Percentiles rank a stretch among this genome's conserved stretches.
Conservation (phyloP, 2,888 invertebrate species). For the Diaprepes abbreviatus region DNA sequence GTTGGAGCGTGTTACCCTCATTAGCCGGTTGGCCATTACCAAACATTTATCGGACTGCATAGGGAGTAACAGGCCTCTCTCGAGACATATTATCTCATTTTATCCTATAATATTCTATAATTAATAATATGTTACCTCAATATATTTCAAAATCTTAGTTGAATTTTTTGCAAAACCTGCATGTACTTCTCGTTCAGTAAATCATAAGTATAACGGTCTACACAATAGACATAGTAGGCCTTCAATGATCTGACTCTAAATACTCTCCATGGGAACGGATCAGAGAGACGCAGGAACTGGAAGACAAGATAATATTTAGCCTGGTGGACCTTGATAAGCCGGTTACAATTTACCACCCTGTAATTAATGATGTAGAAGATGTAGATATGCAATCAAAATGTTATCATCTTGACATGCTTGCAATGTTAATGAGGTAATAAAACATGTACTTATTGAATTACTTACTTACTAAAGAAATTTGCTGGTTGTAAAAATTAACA, state of each 20-base stretch:
- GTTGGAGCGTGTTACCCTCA: no score
- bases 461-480: no score
- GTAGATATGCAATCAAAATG: conserved; percentile 35
- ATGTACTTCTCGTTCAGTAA: no score
- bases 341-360: conserved; percentile 39
- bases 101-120: no score
- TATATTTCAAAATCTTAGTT: no score
- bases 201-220: neutral
- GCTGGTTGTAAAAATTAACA: no score
- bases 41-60: no score
- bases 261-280: conserved; percentile 32
- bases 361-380: conserved; percentile 38
- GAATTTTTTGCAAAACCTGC: neutral
- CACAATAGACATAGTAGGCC: conserved; percentile 7
- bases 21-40: no score
- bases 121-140: no score
- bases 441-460: neutral
- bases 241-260: conserved; percentile 5
- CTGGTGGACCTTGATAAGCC: conserved; percentile 43
- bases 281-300: conserved; percentile 29
- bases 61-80: no score
- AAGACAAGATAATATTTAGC: conserved; percentile 45
- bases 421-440: conserved; percentile 29
- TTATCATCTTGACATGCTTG: conserved; percentile 33
- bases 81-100: no score